Evolutionary conservation across 2,797 vertebrate species (phyloP).

Genomic region (Columba guinea): DNA sequence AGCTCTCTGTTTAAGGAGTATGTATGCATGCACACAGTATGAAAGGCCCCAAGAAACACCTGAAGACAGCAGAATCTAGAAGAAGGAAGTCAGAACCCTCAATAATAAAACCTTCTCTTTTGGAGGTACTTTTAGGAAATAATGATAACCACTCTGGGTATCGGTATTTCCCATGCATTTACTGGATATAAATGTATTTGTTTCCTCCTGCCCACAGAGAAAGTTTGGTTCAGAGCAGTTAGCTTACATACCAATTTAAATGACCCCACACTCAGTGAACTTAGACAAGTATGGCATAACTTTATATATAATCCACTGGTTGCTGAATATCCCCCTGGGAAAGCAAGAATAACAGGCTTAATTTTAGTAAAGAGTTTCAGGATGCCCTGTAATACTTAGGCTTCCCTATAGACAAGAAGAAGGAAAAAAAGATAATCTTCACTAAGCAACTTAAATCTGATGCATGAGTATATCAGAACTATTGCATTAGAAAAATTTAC

Average conservation of each 20-base stretch:
- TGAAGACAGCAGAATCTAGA: background rate
- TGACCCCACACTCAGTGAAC: background rate
- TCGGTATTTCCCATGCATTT: background rate
- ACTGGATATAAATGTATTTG: background rate
- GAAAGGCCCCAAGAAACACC: background rate
- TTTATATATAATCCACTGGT: background rate
- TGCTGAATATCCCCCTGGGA: background rate
- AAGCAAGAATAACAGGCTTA: background rate
- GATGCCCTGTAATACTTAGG: background rate
- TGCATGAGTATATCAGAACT: background rate
- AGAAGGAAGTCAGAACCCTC: background rate
- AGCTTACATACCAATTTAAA: background rate
- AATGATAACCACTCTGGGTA: background rate
- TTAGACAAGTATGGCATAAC: background rate
- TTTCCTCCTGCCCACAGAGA: background rate
- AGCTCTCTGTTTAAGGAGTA: background rate
- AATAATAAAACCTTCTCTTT: background rate
- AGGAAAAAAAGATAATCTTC: background rate
- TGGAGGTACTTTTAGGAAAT: background rate
- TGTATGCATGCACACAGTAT: background rate
- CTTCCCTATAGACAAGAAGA: background rate
- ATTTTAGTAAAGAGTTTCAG: background rate
- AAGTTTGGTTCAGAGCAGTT: background rate
- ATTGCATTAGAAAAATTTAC: conserved; percentile 76
- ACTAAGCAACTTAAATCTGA: background rate